Evolutionary conservation across 2,888 invertebrate species (phyloP), one percentile per base, ranked within the genome.

Genomic region (Phaedon cochleariae): DNA sequence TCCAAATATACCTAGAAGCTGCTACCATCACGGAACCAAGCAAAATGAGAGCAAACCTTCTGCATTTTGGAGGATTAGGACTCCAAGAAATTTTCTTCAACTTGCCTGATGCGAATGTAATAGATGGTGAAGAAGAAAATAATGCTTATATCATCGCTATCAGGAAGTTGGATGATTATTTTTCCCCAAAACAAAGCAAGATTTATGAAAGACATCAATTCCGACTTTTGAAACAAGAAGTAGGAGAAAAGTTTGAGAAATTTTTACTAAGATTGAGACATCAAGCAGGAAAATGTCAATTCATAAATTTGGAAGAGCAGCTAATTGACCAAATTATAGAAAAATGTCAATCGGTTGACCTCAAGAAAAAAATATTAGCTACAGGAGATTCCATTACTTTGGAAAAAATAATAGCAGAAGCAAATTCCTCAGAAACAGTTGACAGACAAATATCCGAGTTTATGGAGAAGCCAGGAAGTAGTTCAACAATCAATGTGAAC

Each of bases 271-370:
- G n/a, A n/a, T n/a, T n/a, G n/a, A n/a, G n/a, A n/a, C n/a, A n/a
- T n/a, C n/a, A 68, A 63, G 66, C 63, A 5, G 54, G 20, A 4
- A 70, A 68, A 51, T 71, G 72, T 57, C 51, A 66, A 51, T 70
- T 73, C 37, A 10, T 15, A 15, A 37, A 53, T 17, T 9, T 49
- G 5, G 68, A 75, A 10, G 72, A 74, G 45, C 58, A 74, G 51
- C 48, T 75, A 22, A 73, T 77, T 41, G 74, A 77, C 31, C 76
- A 76, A 65, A 77, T 76, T 22, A 60, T 64, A 29, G 74, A 73
- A 62, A 75, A 74, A 64, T 70, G 74, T 18, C 46, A n/a, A 5
- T 74, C 62, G 49, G 71, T 20, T 18, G 74, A 73, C 62, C 69
- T 72, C 34, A 65, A 62, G 34, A 71, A 74, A 21, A 73, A 74